Conservation (phyloP, 2,797 vertebrate genomes). For the Syncerus caffer region DNA sequence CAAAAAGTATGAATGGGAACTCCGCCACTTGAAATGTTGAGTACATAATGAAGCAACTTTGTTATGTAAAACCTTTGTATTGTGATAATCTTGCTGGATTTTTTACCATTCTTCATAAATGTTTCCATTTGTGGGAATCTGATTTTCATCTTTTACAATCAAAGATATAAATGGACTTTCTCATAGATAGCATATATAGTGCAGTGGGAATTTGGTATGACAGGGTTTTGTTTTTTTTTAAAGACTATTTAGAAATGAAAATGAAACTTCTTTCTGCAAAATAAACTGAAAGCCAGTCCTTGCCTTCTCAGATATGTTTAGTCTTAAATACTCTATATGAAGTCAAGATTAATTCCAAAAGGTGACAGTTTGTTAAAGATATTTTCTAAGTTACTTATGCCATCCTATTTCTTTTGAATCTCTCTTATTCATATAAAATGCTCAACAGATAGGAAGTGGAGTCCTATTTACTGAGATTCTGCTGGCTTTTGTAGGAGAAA, state of each 20-base stretch:
- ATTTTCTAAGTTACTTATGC: not conserved
- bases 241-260: conserved; percentile 4
- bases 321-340: not conserved
- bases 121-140: not conserved
- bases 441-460: not conserved
- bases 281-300: not conserved
- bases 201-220: not conserved
- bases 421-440: not conserved
- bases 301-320: not conserved
- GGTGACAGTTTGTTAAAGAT: not conserved
- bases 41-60: not conserved
- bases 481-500: conserved; percentile 89
- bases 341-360: not conserved
- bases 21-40: not conserved
- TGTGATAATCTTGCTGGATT: not conserved
- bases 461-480: not conserved
- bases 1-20: not conserved
- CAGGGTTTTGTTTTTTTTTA: not conserved
- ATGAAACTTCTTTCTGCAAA: not conserved
- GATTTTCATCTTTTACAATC: conserved; percentile 2
- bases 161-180: conserved; percentile 2
- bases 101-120: not conserved
- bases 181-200: not conserved
- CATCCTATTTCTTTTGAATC: not conserved
- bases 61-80: not conserved